Conservation (phyloP, 2,888 invertebrate genomes). For the Sinotaia quadrata region DNA sequence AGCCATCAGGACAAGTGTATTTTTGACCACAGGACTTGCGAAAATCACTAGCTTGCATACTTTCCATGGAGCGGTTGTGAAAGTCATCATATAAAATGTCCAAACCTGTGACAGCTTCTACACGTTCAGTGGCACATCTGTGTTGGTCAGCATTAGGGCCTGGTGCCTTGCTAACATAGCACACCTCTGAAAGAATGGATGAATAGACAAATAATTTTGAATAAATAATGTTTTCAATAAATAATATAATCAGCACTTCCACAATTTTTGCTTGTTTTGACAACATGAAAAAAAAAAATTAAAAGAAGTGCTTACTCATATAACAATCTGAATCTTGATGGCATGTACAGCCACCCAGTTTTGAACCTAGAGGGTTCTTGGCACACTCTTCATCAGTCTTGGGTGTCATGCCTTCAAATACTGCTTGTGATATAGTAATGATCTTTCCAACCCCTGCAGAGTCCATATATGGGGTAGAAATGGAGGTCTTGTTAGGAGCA, state of each 20-base stretch:
- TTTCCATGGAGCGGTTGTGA: slow-evolving; percentile 71
- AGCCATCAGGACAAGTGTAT: slow-evolving; percentile 70
- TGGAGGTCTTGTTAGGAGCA: slow-evolving; percentile 70
- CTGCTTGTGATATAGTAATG: slow-evolving; percentile 72
- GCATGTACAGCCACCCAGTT: slow-evolving; percentile 72
- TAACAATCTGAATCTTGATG: slow-evolving; percentile 68
- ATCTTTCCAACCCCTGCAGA: slow-evolving; percentile 73
- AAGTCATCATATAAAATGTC: slow-evolving; percentile 73
- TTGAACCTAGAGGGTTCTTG: slow-evolving; percentile 52
- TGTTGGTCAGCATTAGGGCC: slow-evolving; percentile 62
- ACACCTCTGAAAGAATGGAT: too few relatives aligned
- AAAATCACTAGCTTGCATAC: slow-evolving; percentile 71
- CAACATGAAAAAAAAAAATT: neutral
- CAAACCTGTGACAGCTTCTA: slow-evolving; percentile 72
- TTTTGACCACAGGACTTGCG: slow-evolving; percentile 69
- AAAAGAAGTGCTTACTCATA: slow-evolving; percentile 59
- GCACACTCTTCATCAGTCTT: slow-evolving; percentile 62
- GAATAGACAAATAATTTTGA: too few relatives aligned
- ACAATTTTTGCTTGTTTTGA: too few relatives aligned
- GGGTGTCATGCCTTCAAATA: slow-evolving; percentile 73
- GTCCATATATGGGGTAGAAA: slow-evolving; percentile 73
- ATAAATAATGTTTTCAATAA: too few relatives aligned
- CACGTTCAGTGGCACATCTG: slow-evolving; percentile 72
- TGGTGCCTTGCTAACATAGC: slow-evolving; percentile 68
- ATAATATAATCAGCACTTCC: too few relatives aligned